Percentiles rank a stretch among this genome's conserved stretches.
Evolutionary conservation across 2,113 vertebrate genomes (phyloP).

Genomic region (Muscicapa adusta): DNA sequence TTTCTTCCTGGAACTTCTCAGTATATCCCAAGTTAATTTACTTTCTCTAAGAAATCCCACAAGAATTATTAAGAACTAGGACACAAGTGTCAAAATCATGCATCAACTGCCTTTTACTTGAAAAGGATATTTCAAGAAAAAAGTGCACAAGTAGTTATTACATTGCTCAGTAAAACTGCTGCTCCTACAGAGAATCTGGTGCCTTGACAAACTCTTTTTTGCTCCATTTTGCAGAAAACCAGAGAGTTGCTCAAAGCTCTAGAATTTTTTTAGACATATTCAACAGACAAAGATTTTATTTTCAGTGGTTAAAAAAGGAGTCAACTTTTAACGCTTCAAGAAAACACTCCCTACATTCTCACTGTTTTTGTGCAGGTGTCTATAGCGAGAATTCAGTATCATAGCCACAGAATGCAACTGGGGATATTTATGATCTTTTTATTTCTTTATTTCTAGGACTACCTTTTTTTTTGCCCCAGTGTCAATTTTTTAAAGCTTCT

Average conservation of each 20-base stretch:
- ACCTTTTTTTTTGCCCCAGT: neutral
- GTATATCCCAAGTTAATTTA: neutral
- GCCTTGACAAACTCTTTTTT: neutral
- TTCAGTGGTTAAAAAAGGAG: neutral
- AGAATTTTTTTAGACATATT: neutral
- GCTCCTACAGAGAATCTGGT: neutral
- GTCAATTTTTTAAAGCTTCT: conserved; percentile 51
- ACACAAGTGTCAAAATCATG: neutral
- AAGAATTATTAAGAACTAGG: conserved; percentile 19
- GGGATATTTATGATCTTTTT: neutral
- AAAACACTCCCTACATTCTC: neutral
- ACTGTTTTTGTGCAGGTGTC: neutral
- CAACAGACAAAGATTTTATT: neutral
- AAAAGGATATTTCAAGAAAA: neutral
- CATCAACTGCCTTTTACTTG: neutral
- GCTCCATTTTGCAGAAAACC: neutral
- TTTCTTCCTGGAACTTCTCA: neutral
- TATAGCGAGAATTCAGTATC: neutral
- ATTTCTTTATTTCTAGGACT: neutral
- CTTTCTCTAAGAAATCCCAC: neutral
- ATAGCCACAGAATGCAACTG: neutral
- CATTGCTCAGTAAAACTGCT: neutral
- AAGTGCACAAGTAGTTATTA: neutral
- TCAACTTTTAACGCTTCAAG: neutral
- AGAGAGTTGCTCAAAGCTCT: neutral